Evolutionary conservation across 2,888 invertebrate species (phyloP).

Genomic region (Drosophila paranaensis): DNA sequence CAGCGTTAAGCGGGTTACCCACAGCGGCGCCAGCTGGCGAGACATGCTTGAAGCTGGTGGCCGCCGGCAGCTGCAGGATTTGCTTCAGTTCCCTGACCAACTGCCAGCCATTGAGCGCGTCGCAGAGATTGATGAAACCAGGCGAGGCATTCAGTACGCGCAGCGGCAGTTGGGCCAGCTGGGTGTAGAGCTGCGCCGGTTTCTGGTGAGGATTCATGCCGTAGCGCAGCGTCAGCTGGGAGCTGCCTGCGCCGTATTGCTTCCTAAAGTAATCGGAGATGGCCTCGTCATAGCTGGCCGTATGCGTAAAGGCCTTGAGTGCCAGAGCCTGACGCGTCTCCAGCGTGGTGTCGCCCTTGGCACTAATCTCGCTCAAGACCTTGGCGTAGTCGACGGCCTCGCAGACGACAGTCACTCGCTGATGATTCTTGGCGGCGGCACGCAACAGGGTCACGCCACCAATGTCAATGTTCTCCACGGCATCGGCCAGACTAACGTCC

Average conservation of each 20-base stretch:
- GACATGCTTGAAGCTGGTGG: conserved; percentile 99
- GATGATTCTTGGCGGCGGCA: conserved; percentile 98
- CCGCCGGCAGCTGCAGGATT: conserved; percentile 93
- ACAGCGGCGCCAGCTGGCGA: conserved; percentile 99
- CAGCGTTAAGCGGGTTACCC: conserved; percentile 90
- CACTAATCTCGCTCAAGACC: conserved; percentile 90
- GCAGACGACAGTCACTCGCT: conserved; percentile 96
- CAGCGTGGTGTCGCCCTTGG: conserved; percentile 90
- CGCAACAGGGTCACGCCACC: conserved; percentile 97
- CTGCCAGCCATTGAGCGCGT: conserved; percentile 99
- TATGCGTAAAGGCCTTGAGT: conserved; percentile 98
- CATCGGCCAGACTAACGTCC: conserved; percentile 92
- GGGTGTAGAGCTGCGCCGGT: conserved; percentile 96
- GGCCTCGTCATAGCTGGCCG: conserved; percentile 96
- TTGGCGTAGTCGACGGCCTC: conserved; percentile 94
- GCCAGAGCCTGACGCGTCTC: conserved; percentile 88
- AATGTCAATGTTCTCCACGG: conserved; percentile 98
- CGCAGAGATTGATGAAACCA: conserved; percentile 98
- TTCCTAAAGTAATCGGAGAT: conserved; percentile 98
- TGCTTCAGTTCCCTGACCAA: conserved; percentile 94
- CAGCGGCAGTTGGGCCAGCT: conserved; percentile 91
- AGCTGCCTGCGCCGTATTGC: conserved; percentile 91
- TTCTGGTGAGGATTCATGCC: conserved; percentile 99
- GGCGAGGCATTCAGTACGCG: conserved; percentile 97
- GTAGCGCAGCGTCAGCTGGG: conserved; percentile 95